Conservation (phyloP, 2,888 invertebrate species). For the Drosophila stalkeri region DNA sequence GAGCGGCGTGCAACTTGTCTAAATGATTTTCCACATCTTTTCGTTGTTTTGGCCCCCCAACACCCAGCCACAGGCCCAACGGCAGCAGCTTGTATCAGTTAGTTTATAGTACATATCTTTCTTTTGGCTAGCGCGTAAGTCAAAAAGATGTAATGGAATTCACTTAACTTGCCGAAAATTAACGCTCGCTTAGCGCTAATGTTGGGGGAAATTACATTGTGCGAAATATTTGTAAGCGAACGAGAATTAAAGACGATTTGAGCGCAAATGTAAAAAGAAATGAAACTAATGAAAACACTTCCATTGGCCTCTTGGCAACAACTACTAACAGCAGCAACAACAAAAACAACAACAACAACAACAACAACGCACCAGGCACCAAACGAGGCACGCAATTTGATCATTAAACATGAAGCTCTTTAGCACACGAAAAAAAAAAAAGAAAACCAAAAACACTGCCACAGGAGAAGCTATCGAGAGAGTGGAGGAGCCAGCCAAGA, state of each 20-base stretch:
- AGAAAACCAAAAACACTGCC: conserved; percentile 20
- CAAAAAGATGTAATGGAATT: conserved; percentile 62
- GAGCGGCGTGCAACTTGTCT: conserved; percentile 85
- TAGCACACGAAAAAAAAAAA: conserved; percentile 71
- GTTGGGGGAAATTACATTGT: conserved; percentile 54
- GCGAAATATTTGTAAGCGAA: conserved; percentile 53
- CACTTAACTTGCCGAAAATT: conserved; percentile 66
- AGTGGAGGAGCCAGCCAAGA: conserved; percentile 1
- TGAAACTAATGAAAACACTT: conserved; percentile 80
- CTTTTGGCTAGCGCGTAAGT: conserved; percentile 28
- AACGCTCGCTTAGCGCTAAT: conserved; percentile 67
- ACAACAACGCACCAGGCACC: conserved; percentile 67
- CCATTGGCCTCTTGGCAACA: conserved; percentile 39
- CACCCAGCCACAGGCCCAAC: neutral
- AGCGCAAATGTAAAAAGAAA: conserved; percentile 75
- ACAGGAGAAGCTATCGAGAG: conserved; percentile 19
- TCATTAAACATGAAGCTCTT: conserved; percentile 81
- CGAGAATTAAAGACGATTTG: conserved; percentile 71
- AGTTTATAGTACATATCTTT: conserved; percentile 25
- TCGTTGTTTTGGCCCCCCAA: conserved; percentile 30
- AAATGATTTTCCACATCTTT: conserved; percentile 82
- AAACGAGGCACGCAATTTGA: conserved; percentile 78
- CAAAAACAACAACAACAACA: conserved; percentile 41
- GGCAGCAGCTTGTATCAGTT: conserved; percentile 40
- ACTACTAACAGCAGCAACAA: conserved; percentile 31